Base-by-base conservation (phyloP, 1,140 invertebrate genomes). In the Rhyacophila brunnea region DNA sequence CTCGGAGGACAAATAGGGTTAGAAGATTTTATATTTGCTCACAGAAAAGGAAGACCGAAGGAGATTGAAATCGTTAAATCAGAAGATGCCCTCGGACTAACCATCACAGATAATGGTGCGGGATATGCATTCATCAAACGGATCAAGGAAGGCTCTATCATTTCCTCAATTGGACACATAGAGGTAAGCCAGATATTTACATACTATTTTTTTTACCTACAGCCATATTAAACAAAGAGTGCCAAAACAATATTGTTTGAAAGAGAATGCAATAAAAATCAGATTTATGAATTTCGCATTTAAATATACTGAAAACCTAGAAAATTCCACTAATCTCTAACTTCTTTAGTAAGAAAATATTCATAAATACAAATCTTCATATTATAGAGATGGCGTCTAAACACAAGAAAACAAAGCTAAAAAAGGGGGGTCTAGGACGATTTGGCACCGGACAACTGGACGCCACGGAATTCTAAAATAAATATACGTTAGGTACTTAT, bases 21-120 rank as follows among this genome's bases (percentile, higher is more conserved):
- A 65, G 93, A 98, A 72, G 96, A 99, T 74, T 98, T 99, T 70
- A 98, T 99, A 77, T 99, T 98, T 74, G 96, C 93, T 64, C 96
- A 99, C 75, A 84, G 89, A 71, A 96, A 94, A 87, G 96, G 96
- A 10, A 85, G 89, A 63, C 87, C 92, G 11, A 98, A 99, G 74
- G 95, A 98, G 81, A 87, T 99, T 34, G 93, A 97, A 79, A 83
- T 99, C 23, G 83, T 87, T 1, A 98, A 99, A 81, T 88, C 88
- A 6, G 93, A 96, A 72, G 92, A 96, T 66, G 90, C 95, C 0
- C 78, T 99, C n/a, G 96, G 96, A 1, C 80, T 99, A 18, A 99
- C 96, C 3, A 96, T 99, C 43, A 98, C 96, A 6, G 96, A 99
- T 72, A 99, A 99, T 75, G 95, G 95, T 1, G 91, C 92, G 20